A percentile compares a stretch with the other conserved stretches of the same genome.
Evolutionary conservation across 1,140 invertebrate species (phyloP).

Genomic region (Pissodes strobi): DNA sequence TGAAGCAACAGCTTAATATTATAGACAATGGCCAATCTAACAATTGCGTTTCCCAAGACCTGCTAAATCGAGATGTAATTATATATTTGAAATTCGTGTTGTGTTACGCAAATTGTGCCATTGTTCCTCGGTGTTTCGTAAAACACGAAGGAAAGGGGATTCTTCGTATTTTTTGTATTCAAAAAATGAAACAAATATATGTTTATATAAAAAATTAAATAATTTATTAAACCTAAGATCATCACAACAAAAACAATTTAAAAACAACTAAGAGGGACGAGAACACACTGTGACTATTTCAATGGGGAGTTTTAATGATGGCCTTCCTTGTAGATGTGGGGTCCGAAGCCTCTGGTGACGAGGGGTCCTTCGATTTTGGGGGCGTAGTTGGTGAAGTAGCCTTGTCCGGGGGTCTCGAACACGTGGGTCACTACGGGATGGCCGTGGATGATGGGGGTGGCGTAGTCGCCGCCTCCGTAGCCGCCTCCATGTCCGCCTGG

Average conservation of each 20-base stretch:
- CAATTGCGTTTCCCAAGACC: no score
- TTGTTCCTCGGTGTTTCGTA: no score
- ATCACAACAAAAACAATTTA: conserved; percentile 13
- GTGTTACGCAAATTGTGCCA: no score
- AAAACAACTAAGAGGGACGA: conserved; percentile 8
- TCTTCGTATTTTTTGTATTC: no score
- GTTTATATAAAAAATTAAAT: conserved; percentile 22
- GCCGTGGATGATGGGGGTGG: conserved; percentile 27
- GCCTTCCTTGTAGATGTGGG: conserved; percentile 7
- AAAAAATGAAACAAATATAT: no score
- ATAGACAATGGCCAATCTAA: no score
- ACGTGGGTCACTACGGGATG: conserved; percentile 24
- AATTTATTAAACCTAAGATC: conserved; percentile 34
- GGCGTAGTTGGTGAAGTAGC: conserved; percentile 24
- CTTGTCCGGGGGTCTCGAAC: conserved; percentile 19
- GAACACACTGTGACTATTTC: conserved; percentile 12
- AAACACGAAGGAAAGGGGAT: no score
- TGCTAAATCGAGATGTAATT: no score
- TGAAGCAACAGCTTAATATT: no score
- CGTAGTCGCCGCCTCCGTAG: conserved; percentile 10
- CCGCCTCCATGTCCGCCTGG: conserved; percentile 4
- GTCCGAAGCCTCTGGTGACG: conserved; percentile 17
- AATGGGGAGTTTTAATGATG: conserved; percentile 12
- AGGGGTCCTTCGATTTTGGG: conserved; percentile 23
- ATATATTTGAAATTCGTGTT: not conserved